Percentiles rank a stretch among this genome's conserved stretches.
phyloP scores from a whole-genome alignment of 2,888 invertebrate species.

The Luperina testacea region DNA sequence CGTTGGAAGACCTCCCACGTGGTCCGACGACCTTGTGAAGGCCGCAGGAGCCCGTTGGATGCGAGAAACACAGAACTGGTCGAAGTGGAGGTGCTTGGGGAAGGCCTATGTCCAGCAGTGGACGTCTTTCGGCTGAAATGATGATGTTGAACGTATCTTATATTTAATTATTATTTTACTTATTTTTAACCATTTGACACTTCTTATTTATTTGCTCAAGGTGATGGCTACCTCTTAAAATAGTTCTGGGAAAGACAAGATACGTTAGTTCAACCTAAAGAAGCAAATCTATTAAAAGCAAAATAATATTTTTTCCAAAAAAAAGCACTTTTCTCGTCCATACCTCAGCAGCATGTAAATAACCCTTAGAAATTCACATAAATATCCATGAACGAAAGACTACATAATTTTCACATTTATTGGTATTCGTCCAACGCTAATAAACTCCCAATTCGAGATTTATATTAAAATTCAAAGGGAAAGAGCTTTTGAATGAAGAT shows the following conservation, averaged over 20 bases:
- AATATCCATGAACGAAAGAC: conserved; percentile 64
- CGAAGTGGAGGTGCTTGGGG: no score
- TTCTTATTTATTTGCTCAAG: not conserved
- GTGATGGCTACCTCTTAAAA: not conserved
- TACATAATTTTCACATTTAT: conserved; percentile 85
- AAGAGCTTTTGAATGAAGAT: conserved; percentile 85
- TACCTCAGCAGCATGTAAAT: conserved; percentile 27
- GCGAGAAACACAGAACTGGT: no score
- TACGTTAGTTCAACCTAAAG: not conserved
- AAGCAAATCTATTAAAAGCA: not conserved
- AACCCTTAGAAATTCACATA: conserved; percentile 29
- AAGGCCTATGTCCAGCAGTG: no score
- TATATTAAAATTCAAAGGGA: conserved; percentile 89
- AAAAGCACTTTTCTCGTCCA: not conserved
- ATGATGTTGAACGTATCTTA: no score
- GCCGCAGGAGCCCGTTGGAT: no score
- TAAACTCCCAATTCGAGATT: conserved; percentile 87
- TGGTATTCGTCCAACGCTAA: conserved; percentile 85
- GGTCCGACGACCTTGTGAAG: no score
- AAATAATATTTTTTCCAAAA: not conserved
- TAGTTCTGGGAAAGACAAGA: not conserved
- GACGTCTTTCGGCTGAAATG: no score
- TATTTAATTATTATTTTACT: no score
- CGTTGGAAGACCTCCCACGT: no score
- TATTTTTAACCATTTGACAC: no score